A percentile compares a stretch with the other conserved stretches of the same genome.
These are phyloP conservation scores for Elephas maximus DNA, from an alignment of 2,113 vertebrate species.

Conservation along the genomic window DNA sequence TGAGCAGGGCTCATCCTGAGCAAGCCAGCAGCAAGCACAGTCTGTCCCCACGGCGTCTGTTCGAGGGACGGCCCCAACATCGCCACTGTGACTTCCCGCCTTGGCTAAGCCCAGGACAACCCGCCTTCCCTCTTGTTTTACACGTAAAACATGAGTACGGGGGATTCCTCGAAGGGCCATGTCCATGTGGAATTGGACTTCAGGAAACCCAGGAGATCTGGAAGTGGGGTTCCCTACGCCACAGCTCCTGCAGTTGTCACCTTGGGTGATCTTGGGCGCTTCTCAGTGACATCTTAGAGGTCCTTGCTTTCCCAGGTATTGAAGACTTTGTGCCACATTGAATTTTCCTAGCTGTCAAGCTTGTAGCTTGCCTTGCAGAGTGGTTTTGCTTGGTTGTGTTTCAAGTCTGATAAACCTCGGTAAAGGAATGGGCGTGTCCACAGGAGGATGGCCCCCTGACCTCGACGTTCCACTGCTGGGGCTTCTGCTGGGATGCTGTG, in stretches of 20 bases:
- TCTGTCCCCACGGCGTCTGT: too few species aligned
- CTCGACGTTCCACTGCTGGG: neutral
- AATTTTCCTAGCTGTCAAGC: neutral
- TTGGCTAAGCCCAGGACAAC: too few species aligned
- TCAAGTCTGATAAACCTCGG: neutral
- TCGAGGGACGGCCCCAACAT: too few species aligned
- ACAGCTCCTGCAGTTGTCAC: neutral
- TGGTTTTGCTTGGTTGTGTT: neutral
- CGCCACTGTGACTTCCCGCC: too few species aligned
- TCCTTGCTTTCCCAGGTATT: neutral
- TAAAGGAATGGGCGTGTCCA: neutral
- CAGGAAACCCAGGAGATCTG: neutral
- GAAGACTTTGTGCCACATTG: neutral
- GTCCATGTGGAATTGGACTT: neutral
- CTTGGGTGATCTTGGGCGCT: neutral
- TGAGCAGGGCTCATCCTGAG: too few species aligned
- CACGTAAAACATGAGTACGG: accelerated
- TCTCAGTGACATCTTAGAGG: neutral
- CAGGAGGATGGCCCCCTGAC: neutral
- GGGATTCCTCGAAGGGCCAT: accelerated
- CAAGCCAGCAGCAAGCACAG: too few species aligned
- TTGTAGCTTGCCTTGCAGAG: neutral
- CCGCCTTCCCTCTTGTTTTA: accelerated
- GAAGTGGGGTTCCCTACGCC: neutral
- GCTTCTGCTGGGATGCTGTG: neutral